Evolutionary conservation across 2,113 vertebrate genomes (phyloP).

Genomic region (Perca schrenkii): DNA sequence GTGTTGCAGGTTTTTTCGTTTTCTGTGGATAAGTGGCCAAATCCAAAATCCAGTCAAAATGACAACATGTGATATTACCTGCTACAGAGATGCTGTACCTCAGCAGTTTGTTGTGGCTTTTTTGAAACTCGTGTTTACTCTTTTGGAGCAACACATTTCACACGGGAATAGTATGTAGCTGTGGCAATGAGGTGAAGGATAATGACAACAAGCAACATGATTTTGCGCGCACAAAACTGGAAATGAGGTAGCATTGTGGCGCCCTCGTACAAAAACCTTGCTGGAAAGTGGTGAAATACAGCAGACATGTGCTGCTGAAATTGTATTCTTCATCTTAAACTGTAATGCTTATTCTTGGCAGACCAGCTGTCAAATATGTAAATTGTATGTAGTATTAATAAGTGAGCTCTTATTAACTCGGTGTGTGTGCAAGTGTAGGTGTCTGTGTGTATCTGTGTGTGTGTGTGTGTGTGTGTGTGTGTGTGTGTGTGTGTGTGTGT

Average conservation of each 20-base stretch:
- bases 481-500: background rate
- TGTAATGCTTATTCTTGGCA: background rate
- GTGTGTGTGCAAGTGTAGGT: background rate
- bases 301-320: background rate
- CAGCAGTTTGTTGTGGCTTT: background rate
- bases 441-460: background rate
- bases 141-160: background rate
- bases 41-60: background rate
- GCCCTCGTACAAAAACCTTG: background rate
- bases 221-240: background rate
- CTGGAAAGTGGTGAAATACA: background rate
- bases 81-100: no score
- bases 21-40: no score
- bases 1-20: background rate
- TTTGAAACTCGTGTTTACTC: background rate
- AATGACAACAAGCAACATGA: background rate
- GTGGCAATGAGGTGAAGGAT: background rate
- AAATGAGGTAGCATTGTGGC: background rate
- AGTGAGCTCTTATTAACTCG: slow-evolving; percentile 12
- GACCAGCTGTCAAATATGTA: slow-evolving; percentile 50
- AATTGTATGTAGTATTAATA: slow-evolving; percentile 70
- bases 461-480: background rate
- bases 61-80: no score
- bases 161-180: background rate
- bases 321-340: background rate